Evolutionary conservation across 2,888 invertebrate genomes (phyloP), one percentile per base, ranked within the genome.

Genomic region (Apotomis turbidana): DNA sequence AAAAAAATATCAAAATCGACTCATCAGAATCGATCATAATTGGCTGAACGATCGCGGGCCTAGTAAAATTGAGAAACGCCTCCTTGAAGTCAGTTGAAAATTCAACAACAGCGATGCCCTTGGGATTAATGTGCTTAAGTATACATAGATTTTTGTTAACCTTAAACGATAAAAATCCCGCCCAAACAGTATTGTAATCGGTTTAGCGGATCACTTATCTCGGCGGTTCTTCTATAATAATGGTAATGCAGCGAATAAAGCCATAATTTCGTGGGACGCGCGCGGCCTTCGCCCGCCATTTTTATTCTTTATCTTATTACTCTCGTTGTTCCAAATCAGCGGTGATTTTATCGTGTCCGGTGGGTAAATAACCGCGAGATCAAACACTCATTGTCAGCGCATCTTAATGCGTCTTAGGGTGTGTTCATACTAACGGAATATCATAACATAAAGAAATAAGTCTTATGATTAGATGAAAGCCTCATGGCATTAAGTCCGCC

Each of bases 231-330:
- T 49, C 57, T 57, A 36, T 70, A 52, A 70, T 70, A 67, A 67
- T 60, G 60, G 60, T 41, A 49, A 55, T 41, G 15, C 67, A n/a
- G 44, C 60, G 60, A 15, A 49, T 51, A 41, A 60, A 67, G 61
- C 54, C 61, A 67, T 61, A 60, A 71, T 66, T 66, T 67, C 61
- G 71, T 71, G 71, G 71, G 73, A 71, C 75, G 73, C 70, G 57
- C 60, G 38, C 72, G 78, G 70, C 78, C 77, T 78, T 78, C 75
- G 67, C 64, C 76, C 74, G 38, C 77, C 75, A 75, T 73, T 75
- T 75, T 75, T 69, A 70, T 70, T 44, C n/a, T 68, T 73, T 52
- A 54, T 68, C 58, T 51, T 59, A 57, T 59, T 59, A 59, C 67
- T 67, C 55, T 67, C 55, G 60, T 67, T 71, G 64, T 71, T 71